Base-by-base conservation (phyloP, 2,797 vertebrate genomes). In the Paedocypris micromegethes region DNA sequence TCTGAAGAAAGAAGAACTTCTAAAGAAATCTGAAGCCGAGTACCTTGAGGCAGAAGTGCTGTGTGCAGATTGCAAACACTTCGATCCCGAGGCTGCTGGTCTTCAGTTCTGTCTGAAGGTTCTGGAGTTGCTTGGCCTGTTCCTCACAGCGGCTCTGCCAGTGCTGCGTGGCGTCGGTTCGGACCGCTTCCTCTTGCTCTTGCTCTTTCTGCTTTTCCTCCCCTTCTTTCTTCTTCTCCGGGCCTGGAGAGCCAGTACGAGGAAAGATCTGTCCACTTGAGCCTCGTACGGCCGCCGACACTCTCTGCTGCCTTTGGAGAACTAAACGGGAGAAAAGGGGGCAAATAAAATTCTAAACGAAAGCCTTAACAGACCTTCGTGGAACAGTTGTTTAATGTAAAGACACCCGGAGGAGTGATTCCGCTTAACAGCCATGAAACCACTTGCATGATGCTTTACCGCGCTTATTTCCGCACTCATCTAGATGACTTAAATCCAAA, bases 21-120 rank as follows among this genome's bases (percentile, higher is more conserved):
- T 23, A 23, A 23, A 23, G 9, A 44, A 4, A 6, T 37, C 43
- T 55, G 44, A 5, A 7, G 9, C 9, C 23, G 58, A 61, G 42
- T 83, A 93, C 92, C 90, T 92, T 91, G 46, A 87, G 79, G 72
- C 90, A 93, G 83, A 94, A 97, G 81, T 96, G 89, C 83, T 95
- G 93, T 4, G 94, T 93, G 79, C 92, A 91, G 81, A 98, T 80
- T 3, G 91, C 92, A 51, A 98, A 92, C 3, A 91, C 92, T 38
- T 96, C 91, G 73, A 98, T 90, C 72, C 92, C 89, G 23, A 89
- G 79, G 46, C 86, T 81, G 7, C 88, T 88, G 72, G 83, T 92
- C 73, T 79, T 90, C 75, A 98, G 86, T 54, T 97, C 91, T 3
- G 88, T 86, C 58, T 76, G 90, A n/a, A 90, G 77, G n/a, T 70